A percentile compares a stretch with the other conserved stretches of the same genome.
These are phyloP conservation scores for Nylanderia fulva DNA, from an alignment of 1,140 invertebrate genomes.

Conservation along the genomic window DNA sequence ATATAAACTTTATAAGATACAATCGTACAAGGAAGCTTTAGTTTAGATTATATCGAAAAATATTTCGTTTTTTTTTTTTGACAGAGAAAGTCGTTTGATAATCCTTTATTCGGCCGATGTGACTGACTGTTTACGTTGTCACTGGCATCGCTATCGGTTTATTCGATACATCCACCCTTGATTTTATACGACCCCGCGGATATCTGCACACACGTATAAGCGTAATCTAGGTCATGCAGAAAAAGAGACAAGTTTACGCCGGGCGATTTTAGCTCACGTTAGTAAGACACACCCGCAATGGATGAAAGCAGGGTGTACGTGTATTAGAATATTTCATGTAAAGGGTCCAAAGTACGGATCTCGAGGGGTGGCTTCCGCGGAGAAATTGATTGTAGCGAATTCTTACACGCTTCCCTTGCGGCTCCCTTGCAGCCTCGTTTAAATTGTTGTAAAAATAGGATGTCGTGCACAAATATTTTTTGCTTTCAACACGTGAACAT, in stretches of 20 bases:
- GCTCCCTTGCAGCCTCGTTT: conserved; percentile 11
- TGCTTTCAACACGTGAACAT: background rate
- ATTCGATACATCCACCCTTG: conserved; percentile 61
- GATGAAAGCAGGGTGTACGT: conserved; percentile 40
- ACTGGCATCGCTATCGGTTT: conserved; percentile 33
- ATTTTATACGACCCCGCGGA: conserved; percentile 52
- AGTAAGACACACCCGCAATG: background rate
- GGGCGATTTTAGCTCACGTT: conserved; percentile 30
- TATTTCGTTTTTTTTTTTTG: conserved; percentile 42
- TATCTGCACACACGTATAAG: conserved; percentile 42
- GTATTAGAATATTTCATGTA: conserved; percentile 64
- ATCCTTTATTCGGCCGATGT: conserved; percentile 37
- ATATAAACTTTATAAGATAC: conserved; percentile 14
- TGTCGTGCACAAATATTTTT: conserved; percentile 16
- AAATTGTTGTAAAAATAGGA: conserved; percentile 63
- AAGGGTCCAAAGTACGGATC: conserved; percentile 63
- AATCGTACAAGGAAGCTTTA: conserved; percentile 22
- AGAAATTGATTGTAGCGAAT: conserved; percentile 68
- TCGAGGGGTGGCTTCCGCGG: conserved; percentile 52
- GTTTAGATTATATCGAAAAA: conserved; percentile 17
- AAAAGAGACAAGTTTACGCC: conserved; percentile 51
- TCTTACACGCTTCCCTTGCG: conserved; percentile 61
- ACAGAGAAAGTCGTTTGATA: conserved; percentile 29
- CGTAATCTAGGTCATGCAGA: conserved; percentile 64
- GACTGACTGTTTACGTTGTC: conserved; percentile 47